phyloP scores from a whole-genome alignment of 2,888 invertebrate genomes.

The Rhynchonema sp. region DNA sequence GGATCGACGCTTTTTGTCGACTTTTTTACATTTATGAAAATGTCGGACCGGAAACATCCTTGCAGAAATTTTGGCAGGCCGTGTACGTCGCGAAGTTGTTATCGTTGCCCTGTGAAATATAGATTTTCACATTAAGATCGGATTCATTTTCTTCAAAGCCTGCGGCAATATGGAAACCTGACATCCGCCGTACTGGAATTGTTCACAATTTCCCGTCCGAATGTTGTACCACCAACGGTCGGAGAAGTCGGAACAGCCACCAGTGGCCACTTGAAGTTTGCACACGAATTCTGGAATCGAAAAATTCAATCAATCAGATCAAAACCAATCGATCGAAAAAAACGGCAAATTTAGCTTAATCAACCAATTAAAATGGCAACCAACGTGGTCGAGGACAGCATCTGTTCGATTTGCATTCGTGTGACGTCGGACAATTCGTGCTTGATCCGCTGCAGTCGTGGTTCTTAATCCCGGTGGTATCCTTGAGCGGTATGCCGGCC shows the following conservation, averaged over 20 bases:
- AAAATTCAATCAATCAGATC: no score
- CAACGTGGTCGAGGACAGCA: conserved; percentile 4
- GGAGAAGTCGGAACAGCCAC: conserved; percentile 24
- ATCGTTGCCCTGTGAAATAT: not conserved
- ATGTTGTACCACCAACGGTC: conserved; percentile 29
- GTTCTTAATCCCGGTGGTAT: not conserved
- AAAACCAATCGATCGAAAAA: no score
- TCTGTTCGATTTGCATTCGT: not conserved
- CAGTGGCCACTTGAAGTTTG: conserved; percentile 22
- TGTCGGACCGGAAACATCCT: no score
- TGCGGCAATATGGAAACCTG: no score
- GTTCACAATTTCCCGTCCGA: conserved; percentile 26
- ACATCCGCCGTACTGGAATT: conserved; percentile 25
- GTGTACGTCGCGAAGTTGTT: not conserved
- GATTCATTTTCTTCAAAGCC: not conserved
- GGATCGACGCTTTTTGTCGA: no score
- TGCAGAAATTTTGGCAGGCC: not conserved
- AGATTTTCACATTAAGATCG: not conserved
- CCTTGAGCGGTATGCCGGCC: conserved; percentile 4
- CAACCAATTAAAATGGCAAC: no score
- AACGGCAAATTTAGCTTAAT: no score
- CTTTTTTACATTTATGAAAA: no score
- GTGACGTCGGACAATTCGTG: conserved; percentile 1
- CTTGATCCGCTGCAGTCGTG: not conserved
- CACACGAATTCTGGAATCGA: conserved; percentile 25